These are phyloP conservation scores for Varanus komodoensis DNA, from an alignment of 2,113 vertebrate species.

Conservation along the genomic window DNA sequence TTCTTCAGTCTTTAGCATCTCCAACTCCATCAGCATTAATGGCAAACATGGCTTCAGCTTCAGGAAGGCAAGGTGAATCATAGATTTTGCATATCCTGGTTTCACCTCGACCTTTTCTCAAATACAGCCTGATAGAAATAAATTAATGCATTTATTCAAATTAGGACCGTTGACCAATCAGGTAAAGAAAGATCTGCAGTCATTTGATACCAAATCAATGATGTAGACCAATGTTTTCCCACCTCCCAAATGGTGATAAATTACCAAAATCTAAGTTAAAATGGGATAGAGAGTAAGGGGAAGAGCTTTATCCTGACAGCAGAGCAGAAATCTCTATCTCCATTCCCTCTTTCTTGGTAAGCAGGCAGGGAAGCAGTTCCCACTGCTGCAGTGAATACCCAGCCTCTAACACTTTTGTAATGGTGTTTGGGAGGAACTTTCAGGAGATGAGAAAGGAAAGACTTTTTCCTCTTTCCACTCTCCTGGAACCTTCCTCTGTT, in stretches of 20 bases:
- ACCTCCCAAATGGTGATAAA: background rate
- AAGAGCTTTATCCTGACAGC: background rate
- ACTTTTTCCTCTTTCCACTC: no score
- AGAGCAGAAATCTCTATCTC: background rate
- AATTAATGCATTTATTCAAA: conserved; percentile 15
- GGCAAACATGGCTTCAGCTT: conserved; percentile 93
- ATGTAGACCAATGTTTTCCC: background rate
- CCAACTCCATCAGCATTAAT: conserved; percentile 90
- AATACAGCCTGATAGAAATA: conserved; percentile 81
- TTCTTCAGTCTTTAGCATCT: conserved; percentile 88
- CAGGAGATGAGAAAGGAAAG: no score
- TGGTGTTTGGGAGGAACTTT: no score
- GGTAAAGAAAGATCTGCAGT: accelerated
- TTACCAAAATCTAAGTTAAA: background rate
- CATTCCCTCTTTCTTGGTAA: background rate
- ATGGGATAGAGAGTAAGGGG: background rate
- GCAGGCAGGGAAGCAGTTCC: background rate
- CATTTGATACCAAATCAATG: accelerated
- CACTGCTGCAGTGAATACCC: background rate
- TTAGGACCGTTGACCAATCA: background rate
- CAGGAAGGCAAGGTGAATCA: conserved; percentile 89
- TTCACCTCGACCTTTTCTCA: conserved; percentile 90
- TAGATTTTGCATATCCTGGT: conserved; percentile 95
- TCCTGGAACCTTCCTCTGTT: no score
- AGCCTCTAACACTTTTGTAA: no score